These are phyloP conservation scores for Dorcus hopei DNA, from an alignment of 2,888 invertebrate genomes.

Conservation along the genomic window DNA sequence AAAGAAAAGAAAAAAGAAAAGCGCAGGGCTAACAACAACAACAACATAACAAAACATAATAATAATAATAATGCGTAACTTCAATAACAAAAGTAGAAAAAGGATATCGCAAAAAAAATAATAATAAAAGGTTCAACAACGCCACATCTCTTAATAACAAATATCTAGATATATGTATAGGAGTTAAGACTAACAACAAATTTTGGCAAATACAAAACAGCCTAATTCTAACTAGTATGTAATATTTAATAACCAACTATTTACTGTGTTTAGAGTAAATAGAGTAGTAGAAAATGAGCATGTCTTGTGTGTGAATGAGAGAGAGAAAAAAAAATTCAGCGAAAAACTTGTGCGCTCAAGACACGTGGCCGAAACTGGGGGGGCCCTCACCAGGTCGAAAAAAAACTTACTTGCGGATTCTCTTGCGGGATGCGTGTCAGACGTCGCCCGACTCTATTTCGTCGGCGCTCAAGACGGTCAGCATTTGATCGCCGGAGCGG, in stretches of 20 bases:
- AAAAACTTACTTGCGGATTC: slow-evolving; percentile 6
- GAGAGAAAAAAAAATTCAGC: background rate
- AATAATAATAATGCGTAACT: background rate
- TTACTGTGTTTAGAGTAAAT: background rate
- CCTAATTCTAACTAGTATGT: slow-evolving; percentile 5
- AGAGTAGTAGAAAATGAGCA: slow-evolving; percentile 5
- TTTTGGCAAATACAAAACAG: slow-evolving; percentile 16
- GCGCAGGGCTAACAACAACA: too few relatives aligned
- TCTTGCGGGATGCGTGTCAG: slow-evolving; percentile 23
- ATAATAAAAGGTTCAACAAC: slow-evolving; percentile 3
- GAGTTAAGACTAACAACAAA: background rate
- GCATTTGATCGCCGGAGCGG: slow-evolving; percentile 36
- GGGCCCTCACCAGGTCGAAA: background rate
- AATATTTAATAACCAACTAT: background rate
- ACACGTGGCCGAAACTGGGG: too few relatives aligned
- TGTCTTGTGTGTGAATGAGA: background rate
- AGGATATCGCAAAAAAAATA: slow-evolving; percentile 7
- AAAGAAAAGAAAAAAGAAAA: too few relatives aligned
- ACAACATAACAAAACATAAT: too few relatives aligned
- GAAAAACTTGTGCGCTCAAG: background rate
- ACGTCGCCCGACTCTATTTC: slow-evolving; percentile 32
- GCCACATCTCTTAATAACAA: too few relatives aligned
- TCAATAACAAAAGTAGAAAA: slow-evolving; percentile 11
- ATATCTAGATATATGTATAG: too few relatives aligned
- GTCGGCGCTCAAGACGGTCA: slow-evolving; percentile 34